Base-by-base conservation (phyloP, 2,797 vertebrate species). In the Aldrovandia affinis region DNA sequence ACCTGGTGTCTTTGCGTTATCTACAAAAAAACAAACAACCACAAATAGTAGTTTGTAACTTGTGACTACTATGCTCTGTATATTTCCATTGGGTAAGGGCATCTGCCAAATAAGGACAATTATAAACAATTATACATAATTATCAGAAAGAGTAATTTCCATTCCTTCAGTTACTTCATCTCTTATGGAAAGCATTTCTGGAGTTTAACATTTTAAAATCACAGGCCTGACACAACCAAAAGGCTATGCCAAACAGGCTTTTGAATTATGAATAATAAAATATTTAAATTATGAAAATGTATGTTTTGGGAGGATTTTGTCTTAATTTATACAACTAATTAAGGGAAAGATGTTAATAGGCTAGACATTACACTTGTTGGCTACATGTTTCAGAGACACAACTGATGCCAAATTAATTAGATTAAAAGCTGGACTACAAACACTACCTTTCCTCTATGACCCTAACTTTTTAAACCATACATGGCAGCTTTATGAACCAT, bases 1-100 rank as follows among this genome's bases (percentile, higher is more conserved):
- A 85, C 80, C 52, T 77, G n/a, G 78, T 85, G 68, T 39, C 70
- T 85, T 22, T 44, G 80, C 20, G 68, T 75, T 75, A 85, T 85
- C 84, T 85, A 36, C 22, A 57, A 18, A 33, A 50, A 44, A 6
- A 65, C 39, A 39, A 50, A 12, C 33, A 83, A 78, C 9, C 2
- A 81, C 22, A 47, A 44, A 81, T 44, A 65, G 3, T 20, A 54
- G 47, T 47, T 2, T 15, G 25, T 10, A 8, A 18, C 78, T 2
- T 15, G 25, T 10, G 8, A 18, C n/a, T n/a, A 30, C 73, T 10
- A 22, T 42, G 25, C 42, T 3, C 55, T 57, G 18, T 57, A 15
- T 15, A 57, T 20, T 57, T n/a, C 2, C 39, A 6, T 44, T 42
- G 39, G 36, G 39, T 42, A 44, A 75, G 70, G 6, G 39, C 22